Evolutionary conservation across 92 coral and sea anemone species (phyloP), one percentile per base, ranked within the genome.

Genomic region (Phenganax marumi): DNA sequence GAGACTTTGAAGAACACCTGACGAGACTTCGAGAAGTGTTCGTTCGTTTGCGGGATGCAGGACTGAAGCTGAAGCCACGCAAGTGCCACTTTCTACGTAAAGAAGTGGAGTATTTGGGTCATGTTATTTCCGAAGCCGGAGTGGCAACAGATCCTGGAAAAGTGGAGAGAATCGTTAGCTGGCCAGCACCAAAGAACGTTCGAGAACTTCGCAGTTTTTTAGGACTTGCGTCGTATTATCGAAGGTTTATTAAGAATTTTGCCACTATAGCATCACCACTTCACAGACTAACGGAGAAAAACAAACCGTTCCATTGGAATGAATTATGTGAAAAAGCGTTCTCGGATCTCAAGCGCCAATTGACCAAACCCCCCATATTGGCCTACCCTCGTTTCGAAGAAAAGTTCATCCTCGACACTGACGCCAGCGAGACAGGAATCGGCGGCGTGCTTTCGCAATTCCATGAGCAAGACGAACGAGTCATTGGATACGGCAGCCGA

Each of bases 61-160:
- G 63, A 56, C 63, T 56, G n/a, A 56, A 56, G 7, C 63, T 56
- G 17, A 56, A 56, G 63, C 63, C 63, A 56, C 63, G 21, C n/a
- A 56, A 56, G 63, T 56, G 63, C 7, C 17, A 56, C n/a, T 56
- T 56, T 56, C 17, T 56, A 19, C 63, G 7, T 14, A 19, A 56
- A 19, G 63, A 56, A 8, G 63, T 56, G 63, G 17, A 1, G 63
- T 56, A 56, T 19, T 56, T 56, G 63, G 63, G 63, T 14, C 63
- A 56, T 19, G 21, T 56, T 14, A 56, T 56, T 56, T 56, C 63
- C 21, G 7, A 19, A 56, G 63, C 1, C 21, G 63, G 63, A 56
- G 63, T 56, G 1, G 17, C 21, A 1, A 56, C 63, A 19, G 63
- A 56, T 56, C 63, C 63, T 19, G 17, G n/a, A 14, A 56, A 56